These are phyloP conservation scores for Mystacornis crossleyi DNA, from an alignment of 2,113 vertebrate genomes.

Conservation along the genomic window DNA sequence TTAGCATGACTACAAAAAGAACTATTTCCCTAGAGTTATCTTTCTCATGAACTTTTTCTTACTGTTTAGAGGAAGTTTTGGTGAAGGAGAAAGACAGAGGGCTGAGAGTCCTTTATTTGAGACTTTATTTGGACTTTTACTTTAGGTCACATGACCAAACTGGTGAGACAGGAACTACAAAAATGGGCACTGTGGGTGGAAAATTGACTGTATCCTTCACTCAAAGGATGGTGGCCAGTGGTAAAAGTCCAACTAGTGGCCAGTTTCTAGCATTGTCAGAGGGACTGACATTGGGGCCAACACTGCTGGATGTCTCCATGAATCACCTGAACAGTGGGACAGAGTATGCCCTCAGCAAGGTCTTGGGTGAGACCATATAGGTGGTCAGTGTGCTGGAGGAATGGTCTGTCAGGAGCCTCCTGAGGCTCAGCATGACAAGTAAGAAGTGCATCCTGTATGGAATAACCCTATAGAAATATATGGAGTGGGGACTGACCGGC, in stretches of 20 bases:
- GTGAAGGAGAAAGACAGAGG: background rate
- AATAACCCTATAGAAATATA: background rate
- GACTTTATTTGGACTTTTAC: background rate
- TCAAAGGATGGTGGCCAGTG: background rate
- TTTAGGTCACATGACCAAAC: background rate
- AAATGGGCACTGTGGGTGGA: background rate
- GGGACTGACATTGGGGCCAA: background rate
- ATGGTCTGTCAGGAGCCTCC: background rate
- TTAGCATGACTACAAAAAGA: background rate
- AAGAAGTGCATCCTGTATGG: background rate
- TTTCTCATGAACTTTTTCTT: background rate
- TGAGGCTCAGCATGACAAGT: background rate
- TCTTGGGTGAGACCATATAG: rapidly evolving
- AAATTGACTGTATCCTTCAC: background rate
- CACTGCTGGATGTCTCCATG: background rate
- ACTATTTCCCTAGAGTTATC: background rate
- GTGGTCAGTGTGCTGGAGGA: background rate
- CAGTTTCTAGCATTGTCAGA: background rate
- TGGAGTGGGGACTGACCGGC: rapidly evolving
- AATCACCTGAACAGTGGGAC: background rate
- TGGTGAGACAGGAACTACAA: background rate
- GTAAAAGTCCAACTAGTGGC: background rate
- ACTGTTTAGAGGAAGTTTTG: background rate
- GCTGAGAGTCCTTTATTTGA: background rate
- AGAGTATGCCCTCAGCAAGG: background rate